These are phyloP conservation scores for Heliconius erato DNA, from an alignment of 2,888 invertebrate genomes.

Conservation along the genomic window DNA sequence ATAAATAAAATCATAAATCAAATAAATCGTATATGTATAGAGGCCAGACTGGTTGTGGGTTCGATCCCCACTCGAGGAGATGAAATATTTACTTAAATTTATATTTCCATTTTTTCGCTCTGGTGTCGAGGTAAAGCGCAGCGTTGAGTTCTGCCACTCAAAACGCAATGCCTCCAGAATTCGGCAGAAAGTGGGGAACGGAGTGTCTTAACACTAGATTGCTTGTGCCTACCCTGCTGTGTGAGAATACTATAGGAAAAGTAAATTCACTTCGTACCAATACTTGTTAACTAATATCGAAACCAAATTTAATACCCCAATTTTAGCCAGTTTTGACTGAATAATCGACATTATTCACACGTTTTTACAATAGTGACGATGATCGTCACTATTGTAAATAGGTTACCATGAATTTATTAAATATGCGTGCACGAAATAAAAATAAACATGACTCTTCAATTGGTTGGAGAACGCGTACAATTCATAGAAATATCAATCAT, in stretches of 20 bases:
- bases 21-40: too few species aligned
- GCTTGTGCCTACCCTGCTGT: too few species aligned
- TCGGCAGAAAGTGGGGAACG: too few species aligned
- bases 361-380: background rate
- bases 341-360: background rate
- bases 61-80: too few species aligned
- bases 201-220: too few species aligned
- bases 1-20: too few species aligned
- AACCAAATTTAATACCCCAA: background rate
- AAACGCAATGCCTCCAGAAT: too few species aligned
- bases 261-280: background rate
- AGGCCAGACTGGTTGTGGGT: too few species aligned
- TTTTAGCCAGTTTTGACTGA: background rate
- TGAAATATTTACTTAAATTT: too few species aligned
- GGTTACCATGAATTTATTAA: background rate
- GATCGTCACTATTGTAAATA: background rate
- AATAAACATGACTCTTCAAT: background rate
- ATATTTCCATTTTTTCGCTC: too few species aligned
- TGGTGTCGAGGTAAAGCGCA: too few species aligned
- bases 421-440: background rate
- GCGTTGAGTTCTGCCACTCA: too few species aligned
- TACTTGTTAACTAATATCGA: background rate
- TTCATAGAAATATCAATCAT: background rate
- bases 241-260: background rate
- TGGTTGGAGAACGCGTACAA: background rate